phyloP scores from a whole-genome alignment of 2,888 invertebrate species.

The Drosophila anceps region DNA sequence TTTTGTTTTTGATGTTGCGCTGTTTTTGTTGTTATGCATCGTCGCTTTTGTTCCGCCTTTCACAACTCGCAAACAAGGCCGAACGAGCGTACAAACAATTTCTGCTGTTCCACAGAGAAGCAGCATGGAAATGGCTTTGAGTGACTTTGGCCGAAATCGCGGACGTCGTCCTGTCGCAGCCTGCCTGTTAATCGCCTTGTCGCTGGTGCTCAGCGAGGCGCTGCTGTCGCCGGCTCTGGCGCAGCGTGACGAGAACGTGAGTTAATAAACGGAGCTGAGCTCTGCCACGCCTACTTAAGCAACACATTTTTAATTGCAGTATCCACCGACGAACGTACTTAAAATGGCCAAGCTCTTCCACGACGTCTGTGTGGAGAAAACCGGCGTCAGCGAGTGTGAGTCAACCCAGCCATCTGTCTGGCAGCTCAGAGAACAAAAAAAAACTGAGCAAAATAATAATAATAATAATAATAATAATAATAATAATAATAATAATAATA shows the following conservation, averaged over 20 bases:
- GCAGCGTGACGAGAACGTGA: constrained; percentile 83
- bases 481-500: constrained; percentile 28
- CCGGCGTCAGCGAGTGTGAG: constrained; percentile 83
- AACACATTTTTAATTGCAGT: constrained; percentile 78
- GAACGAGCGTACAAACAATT: constrained; percentile 50
- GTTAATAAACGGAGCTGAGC: constrained; percentile 64
- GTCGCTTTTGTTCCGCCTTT: constrained; percentile 73
- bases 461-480: constrained; percentile 29
- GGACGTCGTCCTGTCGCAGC: constrained; percentile 61
- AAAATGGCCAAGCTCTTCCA: constrained; percentile 82
- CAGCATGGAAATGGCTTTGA: constrained; percentile 82
- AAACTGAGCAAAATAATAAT: not conserved
- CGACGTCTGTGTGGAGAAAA: constrained; percentile 81
- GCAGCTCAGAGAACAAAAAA: not conserved
- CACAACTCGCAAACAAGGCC: constrained; percentile 71
- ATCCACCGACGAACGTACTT: constrained; percentile 82
- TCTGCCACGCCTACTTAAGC: constrained; percentile 51
- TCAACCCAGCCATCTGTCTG: constrained; percentile 8
- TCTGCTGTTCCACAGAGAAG: constrained; percentile 58
- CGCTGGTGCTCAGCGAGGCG: constrained; percentile 70
- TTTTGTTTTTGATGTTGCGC: constrained; percentile 30
- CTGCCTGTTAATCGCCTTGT: constrained; percentile 80
- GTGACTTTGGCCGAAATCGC: constrained; percentile 68
- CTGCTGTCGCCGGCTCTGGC: constrained; percentile 77
- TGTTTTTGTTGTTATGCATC: constrained; percentile 59